phyloP scores from a whole-genome alignment of 2,888 invertebrate species.

The Drosophila kambysellisi region DNA sequence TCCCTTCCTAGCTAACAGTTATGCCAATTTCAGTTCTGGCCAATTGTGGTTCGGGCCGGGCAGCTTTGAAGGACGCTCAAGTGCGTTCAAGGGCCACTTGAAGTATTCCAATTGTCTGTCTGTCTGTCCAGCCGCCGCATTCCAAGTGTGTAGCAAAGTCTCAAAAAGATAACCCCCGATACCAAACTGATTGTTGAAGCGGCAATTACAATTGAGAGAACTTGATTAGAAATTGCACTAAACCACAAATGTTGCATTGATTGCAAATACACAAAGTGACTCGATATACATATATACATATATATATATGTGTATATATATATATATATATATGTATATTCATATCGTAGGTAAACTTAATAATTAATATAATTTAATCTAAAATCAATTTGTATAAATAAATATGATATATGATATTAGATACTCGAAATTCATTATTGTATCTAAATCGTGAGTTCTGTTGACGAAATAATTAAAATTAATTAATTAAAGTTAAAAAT shows the following conservation, averaged over 20 bases:
- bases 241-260: background rate
- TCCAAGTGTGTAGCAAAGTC: background rate
- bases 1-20: background rate
- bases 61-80: slow-evolving; percentile 35
- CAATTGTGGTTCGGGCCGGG: background rate
- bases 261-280: background rate
- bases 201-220: background rate
- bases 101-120: background rate
- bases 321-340: background rate
- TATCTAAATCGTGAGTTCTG: background rate
- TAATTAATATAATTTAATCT: background rate
- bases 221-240: background rate
- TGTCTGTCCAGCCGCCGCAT: background rate
- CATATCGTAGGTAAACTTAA: background rate
- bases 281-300: background rate
- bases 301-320: background rate
- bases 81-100: slow-evolving; percentile 9
- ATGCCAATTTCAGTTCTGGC: background rate
- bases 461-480: background rate
- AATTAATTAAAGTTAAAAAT: background rate
- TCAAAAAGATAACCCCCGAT: background rate
- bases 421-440: background rate
- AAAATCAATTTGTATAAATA: background rate
- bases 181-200: background rate
- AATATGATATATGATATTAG: too few species aligned